These are phyloP conservation scores for Bambusicola thoracicus DNA, from an alignment of 2,113 vertebrate genomes.

Conservation along the genomic window DNA sequence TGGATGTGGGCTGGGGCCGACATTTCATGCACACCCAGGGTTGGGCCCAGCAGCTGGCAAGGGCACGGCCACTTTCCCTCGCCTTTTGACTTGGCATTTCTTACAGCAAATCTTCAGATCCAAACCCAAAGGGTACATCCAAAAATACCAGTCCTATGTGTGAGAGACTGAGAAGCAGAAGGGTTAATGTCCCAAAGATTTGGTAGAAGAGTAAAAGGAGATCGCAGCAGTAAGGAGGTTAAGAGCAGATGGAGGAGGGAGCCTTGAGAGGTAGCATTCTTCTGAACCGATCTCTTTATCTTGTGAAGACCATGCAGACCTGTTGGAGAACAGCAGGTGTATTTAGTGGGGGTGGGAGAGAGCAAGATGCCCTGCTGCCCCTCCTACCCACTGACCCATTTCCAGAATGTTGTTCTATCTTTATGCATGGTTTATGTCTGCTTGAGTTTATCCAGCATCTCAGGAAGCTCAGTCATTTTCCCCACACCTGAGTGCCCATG, in stretches of 20 bases:
- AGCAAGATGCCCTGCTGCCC: background rate
- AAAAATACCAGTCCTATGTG: background rate
- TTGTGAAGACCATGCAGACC: background rate
- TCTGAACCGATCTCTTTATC: background rate
- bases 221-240: background rate
- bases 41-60: slow-evolving; percentile 33
- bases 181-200: background rate
- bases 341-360: background rate
- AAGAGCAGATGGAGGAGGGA: background rate
- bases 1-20: slow-evolving; percentile 65
- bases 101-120: slow-evolving; percentile 11
- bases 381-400: background rate
- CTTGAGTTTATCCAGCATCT: background rate
- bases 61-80: slow-evolving; percentile 45
- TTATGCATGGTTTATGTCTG: background rate
- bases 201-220: background rate
- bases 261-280: background rate
- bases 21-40: slow-evolving; percentile 71
- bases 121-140: background rate
- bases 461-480: background rate
- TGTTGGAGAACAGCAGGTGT: background rate
- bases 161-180: background rate
- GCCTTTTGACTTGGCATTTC: slow-evolving; percentile 53
- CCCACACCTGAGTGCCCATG: background rate
- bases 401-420: background rate